These are phyloP conservation scores for Lacanobia oleracea DNA, from an alignment of 2,888 invertebrate genomes.

Conservation along the genomic window DNA sequence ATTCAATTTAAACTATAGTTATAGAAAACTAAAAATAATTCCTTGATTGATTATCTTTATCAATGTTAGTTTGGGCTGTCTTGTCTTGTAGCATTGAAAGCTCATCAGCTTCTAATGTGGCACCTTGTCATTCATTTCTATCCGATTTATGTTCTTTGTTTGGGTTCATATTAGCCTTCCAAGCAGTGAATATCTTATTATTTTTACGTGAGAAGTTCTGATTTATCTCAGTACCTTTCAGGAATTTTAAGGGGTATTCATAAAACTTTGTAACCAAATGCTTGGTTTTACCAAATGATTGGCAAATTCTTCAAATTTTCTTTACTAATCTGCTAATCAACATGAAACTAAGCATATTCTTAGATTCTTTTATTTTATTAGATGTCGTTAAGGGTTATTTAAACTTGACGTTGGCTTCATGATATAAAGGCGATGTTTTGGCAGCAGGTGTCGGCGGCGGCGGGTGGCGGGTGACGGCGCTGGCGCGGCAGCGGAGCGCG, in stretches of 20 bases:
- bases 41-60: neutral
- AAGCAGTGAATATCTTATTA: too few species aligned
- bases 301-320: too few species aligned
- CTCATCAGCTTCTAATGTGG: neutral
- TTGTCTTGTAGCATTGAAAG: neutral
- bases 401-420: neutral
- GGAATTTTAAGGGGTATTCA: too few species aligned
- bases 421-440: neutral
- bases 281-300: too few species aligned
- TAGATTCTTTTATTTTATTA: neutral
- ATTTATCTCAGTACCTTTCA: too few species aligned
- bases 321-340: too few species aligned
- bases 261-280: too few species aligned
- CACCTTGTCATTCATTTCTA: neutral
- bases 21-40: neutral
- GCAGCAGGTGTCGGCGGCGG: constrained; percentile 75
- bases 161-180: too few species aligned
- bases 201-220: too few species aligned
- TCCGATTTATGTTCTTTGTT: neutral
- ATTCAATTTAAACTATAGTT: neutral
- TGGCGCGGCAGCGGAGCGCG: constrained; percentile 77
- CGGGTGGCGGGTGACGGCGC: constrained; percentile 81
- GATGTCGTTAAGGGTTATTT: neutral
- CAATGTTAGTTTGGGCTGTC: neutral
- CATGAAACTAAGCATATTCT: too few species aligned